phyloP scores from a whole-genome alignment of 2,797 vertebrate genomes.

The Melanotaenia nigrans region DNA sequence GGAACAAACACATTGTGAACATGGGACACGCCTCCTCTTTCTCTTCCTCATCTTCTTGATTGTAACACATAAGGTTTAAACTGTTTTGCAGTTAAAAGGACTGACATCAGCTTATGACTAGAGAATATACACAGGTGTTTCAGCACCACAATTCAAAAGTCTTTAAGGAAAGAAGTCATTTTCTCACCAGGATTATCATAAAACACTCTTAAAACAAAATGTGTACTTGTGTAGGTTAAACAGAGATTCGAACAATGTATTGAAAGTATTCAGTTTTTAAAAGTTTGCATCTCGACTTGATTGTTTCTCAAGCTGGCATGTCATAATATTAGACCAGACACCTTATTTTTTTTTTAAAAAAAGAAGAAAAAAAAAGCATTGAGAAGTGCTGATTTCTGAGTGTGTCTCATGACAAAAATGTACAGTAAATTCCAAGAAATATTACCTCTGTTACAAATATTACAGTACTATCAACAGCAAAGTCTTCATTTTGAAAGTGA shows the following conservation, averaged over 20 bases:
- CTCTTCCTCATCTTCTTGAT: slow-evolving; percentile 53
- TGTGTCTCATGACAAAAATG: slow-evolving; percentile 67
- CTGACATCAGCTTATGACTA: slow-evolving; percentile 76
- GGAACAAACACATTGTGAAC: slow-evolving; percentile 80
- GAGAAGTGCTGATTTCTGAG: slow-evolving; percentile 73
- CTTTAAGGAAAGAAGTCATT: slow-evolving; percentile 61
- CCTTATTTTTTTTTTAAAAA: background rate
- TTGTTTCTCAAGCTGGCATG: slow-evolving; percentile 65
- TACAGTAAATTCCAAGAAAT: slow-evolving; percentile 77
- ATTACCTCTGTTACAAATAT: slow-evolving; percentile 80
- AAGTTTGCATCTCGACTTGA: slow-evolving; percentile 57
- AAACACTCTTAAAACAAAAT: slow-evolving; percentile 52
- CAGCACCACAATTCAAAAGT: slow-evolving; percentile 67
- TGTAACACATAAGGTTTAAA: slow-evolving; percentile 76
- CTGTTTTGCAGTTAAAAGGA: slow-evolving; percentile 64
- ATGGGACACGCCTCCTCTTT: slow-evolving; percentile 60
- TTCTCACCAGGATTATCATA: slow-evolving; percentile 52
- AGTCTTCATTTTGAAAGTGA: slow-evolving; percentile 75
- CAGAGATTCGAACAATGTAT: slow-evolving; percentile 43
- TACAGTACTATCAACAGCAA: slow-evolving; percentile 80
- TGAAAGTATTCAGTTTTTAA: slow-evolving; percentile 54
- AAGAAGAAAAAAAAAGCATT: slow-evolving; percentile 45
- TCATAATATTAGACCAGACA: slow-evolving; percentile 42
- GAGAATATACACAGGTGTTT: slow-evolving; percentile 77
- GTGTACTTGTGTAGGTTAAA: slow-evolving; percentile 35